Conservation (phyloP, 2,888 invertebrate genomes). For the Drosophila ezoana region DNA sequence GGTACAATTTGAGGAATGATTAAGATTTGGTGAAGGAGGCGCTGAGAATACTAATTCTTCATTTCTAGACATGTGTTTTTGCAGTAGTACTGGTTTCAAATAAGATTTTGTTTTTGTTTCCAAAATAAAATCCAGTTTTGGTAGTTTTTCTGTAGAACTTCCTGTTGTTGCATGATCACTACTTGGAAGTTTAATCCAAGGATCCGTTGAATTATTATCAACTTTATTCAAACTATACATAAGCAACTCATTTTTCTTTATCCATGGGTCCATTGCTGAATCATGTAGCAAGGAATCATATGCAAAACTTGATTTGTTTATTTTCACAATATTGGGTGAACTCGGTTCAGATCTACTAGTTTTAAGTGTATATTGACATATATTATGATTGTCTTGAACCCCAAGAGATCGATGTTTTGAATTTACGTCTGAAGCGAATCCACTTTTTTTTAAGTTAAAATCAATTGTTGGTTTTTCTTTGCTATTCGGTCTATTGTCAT, state of each 20-base stretch:
- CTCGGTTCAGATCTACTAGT: constrained; percentile 84
- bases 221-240: constrained; percentile 26
- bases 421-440: constrained; percentile 31
- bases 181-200: constrained; percentile 80
- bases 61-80: constrained; percentile 64
- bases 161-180: constrained; percentile 16
- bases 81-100: constrained; percentile 69
- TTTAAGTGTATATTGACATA: constrained; percentile 45
- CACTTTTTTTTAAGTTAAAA: constrained; percentile 19
- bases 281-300: constrained; percentile 82
- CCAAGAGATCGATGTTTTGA: constrained; percentile 22
- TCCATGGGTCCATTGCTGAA: constrained; percentile 84
- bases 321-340: constrained; percentile 82
- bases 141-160: constrained; percentile 21
- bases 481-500: constrained; percentile 6
- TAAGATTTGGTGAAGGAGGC: constrained; percentile 77
- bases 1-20: constrained; percentile 63
- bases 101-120: constrained; percentile 35
- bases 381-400: constrained; percentile 59
- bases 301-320: constrained; percentile 58
- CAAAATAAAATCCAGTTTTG: constrained; percentile 63
- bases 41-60: constrained; percentile 68
- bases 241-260: constrained; percentile 77
- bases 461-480: constrained; percentile 21
- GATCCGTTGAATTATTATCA: constrained; percentile 59